phyloP scores from a whole-genome alignment of 2,113 vertebrate genomes.

The Noturus placidus region DNA sequence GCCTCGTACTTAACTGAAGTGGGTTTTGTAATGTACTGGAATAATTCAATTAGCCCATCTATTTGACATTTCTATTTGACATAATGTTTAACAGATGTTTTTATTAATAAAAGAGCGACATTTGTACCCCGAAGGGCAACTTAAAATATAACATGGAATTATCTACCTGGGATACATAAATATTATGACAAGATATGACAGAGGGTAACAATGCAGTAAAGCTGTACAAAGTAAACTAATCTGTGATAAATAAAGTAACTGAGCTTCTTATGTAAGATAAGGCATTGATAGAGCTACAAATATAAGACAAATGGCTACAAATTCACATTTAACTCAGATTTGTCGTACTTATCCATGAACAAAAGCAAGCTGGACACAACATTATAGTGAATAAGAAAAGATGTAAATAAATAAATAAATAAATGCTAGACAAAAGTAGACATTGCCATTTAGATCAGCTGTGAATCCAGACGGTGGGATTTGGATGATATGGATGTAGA shows the following conservation, averaged over 20 bases:
- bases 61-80: slow-evolving; percentile 68
- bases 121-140: background rate
- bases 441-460: background rate
- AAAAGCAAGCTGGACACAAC: background rate
- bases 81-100: slow-evolving; percentile 17
- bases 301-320: background rate
- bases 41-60: slow-evolving; percentile 59
- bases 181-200: background rate
- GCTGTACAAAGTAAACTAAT: slow-evolving; percentile 71
- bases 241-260: slow-evolving; percentile 28
- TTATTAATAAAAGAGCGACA: background rate
- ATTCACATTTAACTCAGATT: background rate
- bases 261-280: background rate
- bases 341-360: too few species aligned
- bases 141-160: background rate
- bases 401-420: too few species aligned
- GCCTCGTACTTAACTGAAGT: slow-evolving; percentile 64
- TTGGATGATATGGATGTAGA: background rate
- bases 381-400: background rate
- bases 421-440: background rate
- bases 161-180: background rate
- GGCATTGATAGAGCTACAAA: background rate
- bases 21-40: slow-evolving; percentile 66
- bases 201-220: slow-evolving; percentile 62
- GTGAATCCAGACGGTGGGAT: background rate